phyloP scores from a whole-genome alignment of 2,888 invertebrate species.

The Latrodectus elegans region DNA sequence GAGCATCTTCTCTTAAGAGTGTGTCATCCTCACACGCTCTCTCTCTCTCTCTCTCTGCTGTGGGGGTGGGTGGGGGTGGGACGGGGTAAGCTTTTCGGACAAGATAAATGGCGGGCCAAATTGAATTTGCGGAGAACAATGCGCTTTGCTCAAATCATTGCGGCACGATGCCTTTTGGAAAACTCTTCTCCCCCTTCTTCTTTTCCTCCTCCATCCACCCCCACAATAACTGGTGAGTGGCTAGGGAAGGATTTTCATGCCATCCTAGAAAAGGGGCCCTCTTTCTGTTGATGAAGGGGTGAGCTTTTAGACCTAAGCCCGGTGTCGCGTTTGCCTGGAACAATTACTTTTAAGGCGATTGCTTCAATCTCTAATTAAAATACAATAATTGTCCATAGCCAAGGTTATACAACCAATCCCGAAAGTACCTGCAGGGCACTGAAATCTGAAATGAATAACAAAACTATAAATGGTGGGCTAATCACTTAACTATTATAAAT shows the following conservation, averaged over 20 bases:
- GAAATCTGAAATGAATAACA: too few relatives aligned
- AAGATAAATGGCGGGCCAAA: constrained; percentile 69
- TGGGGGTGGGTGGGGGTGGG: not conserved
- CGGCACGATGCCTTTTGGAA: constrained; percentile 31
- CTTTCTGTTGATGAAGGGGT: constrained; percentile 12
- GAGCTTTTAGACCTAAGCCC: constrained; percentile 12
- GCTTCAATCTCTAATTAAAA: too few relatives aligned
- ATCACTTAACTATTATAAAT: too few relatives aligned
- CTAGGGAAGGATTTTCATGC: constrained; percentile 45
- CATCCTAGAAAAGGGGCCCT: constrained; percentile 14
- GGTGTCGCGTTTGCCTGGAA: too few relatives aligned
- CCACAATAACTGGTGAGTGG: constrained; percentile 58
- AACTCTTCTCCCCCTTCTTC: constrained; percentile 26
- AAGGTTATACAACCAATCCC: too few relatives aligned
- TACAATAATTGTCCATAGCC: too few relatives aligned
- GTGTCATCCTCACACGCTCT: constrained; percentile 39
- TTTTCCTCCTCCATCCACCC: constrained; percentile 30
- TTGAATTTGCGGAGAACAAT: constrained; percentile 69
- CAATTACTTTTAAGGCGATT: too few relatives aligned
- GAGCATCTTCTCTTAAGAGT: constrained; percentile 19
- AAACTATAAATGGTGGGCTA: too few relatives aligned
- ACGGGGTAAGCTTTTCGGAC: constrained; percentile 41
- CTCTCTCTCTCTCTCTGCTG: not conserved
- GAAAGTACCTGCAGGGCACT: too few relatives aligned
- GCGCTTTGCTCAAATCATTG: constrained; percentile 68